Percentiles rank a stretch among this genome's conserved stretches.
Conservation (phyloP, 2,797 vertebrate genomes). For the Cheirogaleus major region DNA sequence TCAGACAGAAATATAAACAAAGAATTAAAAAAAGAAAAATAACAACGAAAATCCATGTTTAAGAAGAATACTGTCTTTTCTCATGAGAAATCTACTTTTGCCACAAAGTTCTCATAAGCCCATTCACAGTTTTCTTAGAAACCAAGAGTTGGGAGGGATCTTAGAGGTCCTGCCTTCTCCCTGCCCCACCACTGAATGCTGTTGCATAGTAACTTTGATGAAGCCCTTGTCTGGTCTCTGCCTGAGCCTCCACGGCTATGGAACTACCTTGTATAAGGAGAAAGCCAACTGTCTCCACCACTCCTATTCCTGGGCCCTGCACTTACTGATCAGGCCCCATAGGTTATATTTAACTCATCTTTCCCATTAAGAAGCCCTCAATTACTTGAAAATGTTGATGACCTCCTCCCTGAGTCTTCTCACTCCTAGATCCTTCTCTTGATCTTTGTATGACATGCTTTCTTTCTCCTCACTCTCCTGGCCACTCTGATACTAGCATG, state of each 20-base stretch:
- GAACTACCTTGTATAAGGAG: not conserved
- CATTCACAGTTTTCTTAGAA: not conserved
- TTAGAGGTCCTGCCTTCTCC: not conserved
- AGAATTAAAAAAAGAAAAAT: not conserved
- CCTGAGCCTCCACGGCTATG: not conserved
- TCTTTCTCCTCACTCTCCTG: not conserved
- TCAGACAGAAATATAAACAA: constrained; percentile 24
- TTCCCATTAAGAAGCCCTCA: not conserved
- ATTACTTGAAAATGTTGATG: not conserved
- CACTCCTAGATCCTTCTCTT: not conserved
- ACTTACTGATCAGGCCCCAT: not conserved
- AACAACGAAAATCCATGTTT: not conserved
- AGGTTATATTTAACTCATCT: not conserved
- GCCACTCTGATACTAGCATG: not conserved
- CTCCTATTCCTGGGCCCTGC: not conserved
- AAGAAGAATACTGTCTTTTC: not conserved
- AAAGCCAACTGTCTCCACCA: not conserved
- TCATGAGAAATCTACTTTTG: not conserved
- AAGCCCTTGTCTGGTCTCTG: not conserved
- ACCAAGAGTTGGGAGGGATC: not conserved
- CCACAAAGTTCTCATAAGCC: not conserved
- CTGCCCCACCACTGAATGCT: not conserved
- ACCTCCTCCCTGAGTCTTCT: not conserved
- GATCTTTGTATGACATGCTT: not conserved
- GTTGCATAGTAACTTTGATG: not conserved